Conservation (phyloP, 2,113 vertebrate species). For the Phalacrocorax aristotelis region DNA sequence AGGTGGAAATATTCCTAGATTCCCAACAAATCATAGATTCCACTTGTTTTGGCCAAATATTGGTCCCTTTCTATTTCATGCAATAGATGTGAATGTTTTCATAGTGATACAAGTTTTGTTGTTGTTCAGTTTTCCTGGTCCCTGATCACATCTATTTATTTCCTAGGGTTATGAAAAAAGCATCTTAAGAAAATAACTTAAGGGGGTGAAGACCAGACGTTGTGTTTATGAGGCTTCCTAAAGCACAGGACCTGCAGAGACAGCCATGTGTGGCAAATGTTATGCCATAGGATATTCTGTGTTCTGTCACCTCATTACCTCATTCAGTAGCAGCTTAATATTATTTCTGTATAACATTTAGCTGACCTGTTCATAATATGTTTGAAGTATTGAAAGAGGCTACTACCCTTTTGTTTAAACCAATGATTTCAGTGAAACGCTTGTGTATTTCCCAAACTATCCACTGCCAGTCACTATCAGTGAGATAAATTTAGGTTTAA, state of each 20-base stretch:
- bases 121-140: neutral
- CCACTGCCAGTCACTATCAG: neutral
- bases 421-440: neutral
- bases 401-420: neutral
- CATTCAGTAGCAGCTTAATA: neutral
- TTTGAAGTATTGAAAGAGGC: neutral
- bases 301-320: neutral
- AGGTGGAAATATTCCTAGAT: neutral
- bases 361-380: neutral
- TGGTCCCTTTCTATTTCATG: neutral
- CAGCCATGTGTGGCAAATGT: neutral
- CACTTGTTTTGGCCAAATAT: slow-evolving; percentile 2
- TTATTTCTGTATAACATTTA: neutral
- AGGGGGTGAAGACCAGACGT: neutral
- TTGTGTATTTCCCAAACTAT: neutral
- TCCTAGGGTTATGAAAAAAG: neutral
- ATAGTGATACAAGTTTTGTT: neutral
- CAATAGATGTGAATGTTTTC: neutral
- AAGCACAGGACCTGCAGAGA: neutral
- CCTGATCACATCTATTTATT: neutral
- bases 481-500: slow-evolving; percentile 13
- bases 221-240: neutral
- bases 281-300: neutral
- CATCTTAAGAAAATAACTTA: neutral
- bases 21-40: neutral